Base-by-base conservation (phyloP, 2,888 invertebrate genomes). In the Drosophila affinis region DNA sequence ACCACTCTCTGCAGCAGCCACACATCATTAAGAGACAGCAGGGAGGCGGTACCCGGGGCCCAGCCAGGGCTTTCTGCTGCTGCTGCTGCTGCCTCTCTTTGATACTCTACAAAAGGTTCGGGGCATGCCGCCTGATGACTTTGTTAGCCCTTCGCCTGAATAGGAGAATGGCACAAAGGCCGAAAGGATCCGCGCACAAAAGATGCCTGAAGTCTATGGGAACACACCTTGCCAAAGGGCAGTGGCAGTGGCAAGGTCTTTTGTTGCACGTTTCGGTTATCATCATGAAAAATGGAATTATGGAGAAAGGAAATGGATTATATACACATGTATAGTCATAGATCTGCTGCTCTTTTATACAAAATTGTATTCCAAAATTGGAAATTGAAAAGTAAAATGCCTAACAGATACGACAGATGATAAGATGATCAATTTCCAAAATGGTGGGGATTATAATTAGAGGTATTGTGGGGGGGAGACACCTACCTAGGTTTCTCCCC, bases 11-110 rank as follows among this genome's bases (percentile, higher is more conserved):
- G 83, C 79, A 82, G 83, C 83, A 68, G 81, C 75, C 75, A 82
- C 82, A 82, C 82, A 82, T 82, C 82, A 82, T 82, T 82, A 82
- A 72, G 83, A 76, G 82, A 79, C 88, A 85, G 83, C 86, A 73
- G 82, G 76, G 58, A 81, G 82, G 79, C 79, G 81, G 79, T 70
- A 56, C 72, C 64, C 7, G 69, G 79, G 80, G 39, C 82, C 21
- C 21, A 21, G 21, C 3, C 21, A 21, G 21, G 21, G 21, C 21
- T 21, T 21, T 21, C 32, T 57, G 18, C 21, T 17, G 32, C 34
- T 14, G 24, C 34, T 62, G 51, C 62, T 59, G 34, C 51, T 53
- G 58, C 51, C 49, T 34, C 54, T 70, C 61, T 54, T 45, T 62
- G 70, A 70, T 70, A 71, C 69, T 49, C 69, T 70, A 62, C 64